A percentile compares a stretch with the other conserved stretches of the same genome.
phyloP scores from a whole-genome alignment of 2,888 invertebrate genomes.

The Drepanosiphum platanoidis region DNA sequence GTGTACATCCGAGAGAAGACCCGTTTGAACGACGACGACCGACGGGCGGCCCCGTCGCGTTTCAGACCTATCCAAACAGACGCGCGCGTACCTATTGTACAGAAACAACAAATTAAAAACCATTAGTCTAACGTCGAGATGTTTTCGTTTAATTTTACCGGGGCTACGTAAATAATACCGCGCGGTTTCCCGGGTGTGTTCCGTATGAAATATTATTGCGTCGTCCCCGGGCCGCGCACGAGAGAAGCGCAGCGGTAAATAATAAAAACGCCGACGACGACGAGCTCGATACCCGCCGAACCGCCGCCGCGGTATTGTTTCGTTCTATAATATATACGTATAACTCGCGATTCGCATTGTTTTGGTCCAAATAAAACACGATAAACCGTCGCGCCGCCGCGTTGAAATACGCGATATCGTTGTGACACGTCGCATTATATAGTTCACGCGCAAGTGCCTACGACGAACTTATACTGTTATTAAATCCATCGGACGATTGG shows the following conservation, averaged over 20 bases:
- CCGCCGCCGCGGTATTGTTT: not conserved
- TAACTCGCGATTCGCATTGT: too few relatives aligned
- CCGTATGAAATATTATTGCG: not conserved
- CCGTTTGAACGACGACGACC: too few relatives aligned
- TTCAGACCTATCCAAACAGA: constrained; percentile 23
- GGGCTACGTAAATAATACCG: not conserved
- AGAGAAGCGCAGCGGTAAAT: not conserved
- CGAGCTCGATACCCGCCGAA: not conserved
- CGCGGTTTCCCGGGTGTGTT: not conserved
- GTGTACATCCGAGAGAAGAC: not conserved
- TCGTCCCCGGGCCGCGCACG: not conserved
- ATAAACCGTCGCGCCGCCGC: too few relatives aligned
- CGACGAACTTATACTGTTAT: too few relatives aligned
- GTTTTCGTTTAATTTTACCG: constrained; percentile 29
- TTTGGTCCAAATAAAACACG: too few relatives aligned
- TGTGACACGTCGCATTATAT: too few relatives aligned
- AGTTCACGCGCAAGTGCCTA: too few relatives aligned
- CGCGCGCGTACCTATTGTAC: not conserved
- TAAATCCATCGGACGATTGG: too few relatives aligned
- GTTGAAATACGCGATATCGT: too few relatives aligned
- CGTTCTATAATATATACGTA: too few relatives aligned
- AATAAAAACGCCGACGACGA: not conserved
- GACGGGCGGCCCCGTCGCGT: not conserved
- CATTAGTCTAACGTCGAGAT: constrained; percentile 23
- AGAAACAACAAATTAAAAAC: constrained; percentile 38